Evolutionary conservation across 2,888 invertebrate species (phyloP), one percentile per base, ranked within the genome.

Genomic region (Noctua janthe): DNA sequence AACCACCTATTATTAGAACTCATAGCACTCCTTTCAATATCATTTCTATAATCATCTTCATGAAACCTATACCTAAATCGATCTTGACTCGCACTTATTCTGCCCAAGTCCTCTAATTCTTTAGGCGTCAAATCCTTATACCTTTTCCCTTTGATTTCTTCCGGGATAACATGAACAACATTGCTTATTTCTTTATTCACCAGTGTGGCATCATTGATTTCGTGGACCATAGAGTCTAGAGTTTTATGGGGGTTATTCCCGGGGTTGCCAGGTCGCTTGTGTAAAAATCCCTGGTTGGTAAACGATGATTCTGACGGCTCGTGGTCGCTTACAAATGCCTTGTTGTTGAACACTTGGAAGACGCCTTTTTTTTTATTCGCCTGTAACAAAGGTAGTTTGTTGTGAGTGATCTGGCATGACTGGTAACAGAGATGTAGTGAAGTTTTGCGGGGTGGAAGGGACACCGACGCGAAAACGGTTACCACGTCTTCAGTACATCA

Each of bases 21-120:
- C 4, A 20, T 91, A 13, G 87, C 87, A 47, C 89, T 89, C 76
- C 93, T 93, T 8, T 84, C 81, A 0, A 95, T 75, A 83, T 96
- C 96, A 78, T 92, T 92, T 7, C 86, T 91, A 88, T 96, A 97
- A 88, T 96, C 95, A 0, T 94, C 92, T 64, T 94, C 94, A 39
- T 91, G 92, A 77, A 95, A 94, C 49, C 95, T 90, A 87, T 95
- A 92, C 20, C 97, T 90, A 87, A 96, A 96, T 49, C 97, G 89
- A 71, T 96, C 96, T 88, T 96, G 92, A 69, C 85, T 94, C 0
- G 95, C 94, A 78, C 94, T 95, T 0, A 97, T 91, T 78, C 94
- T 92, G 0, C 94, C 96, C 43, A 95, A 90, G 15, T 95, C 93
- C n/a, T 95, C 91, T 20, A 97, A 87, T 81, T 97, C 95, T 0